Conservation (phyloP, 2,888 invertebrate genomes). For the Amitus sp. region DNA sequence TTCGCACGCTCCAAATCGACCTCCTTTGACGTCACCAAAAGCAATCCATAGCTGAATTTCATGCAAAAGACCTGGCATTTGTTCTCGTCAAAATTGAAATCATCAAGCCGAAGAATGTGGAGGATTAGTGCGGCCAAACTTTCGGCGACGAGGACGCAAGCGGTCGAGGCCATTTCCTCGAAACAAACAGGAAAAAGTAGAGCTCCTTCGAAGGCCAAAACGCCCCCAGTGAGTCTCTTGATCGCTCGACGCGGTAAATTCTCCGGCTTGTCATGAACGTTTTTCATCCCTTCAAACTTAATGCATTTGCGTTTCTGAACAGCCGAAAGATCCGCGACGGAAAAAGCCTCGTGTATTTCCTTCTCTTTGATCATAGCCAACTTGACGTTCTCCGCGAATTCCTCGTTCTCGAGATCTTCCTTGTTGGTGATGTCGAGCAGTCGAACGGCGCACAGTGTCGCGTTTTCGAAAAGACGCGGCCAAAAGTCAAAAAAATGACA, state of each 20-base stretch:
- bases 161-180: not conserved
- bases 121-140: not conserved
- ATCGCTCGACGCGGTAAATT: not conserved
- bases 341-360: too few relatives aligned
- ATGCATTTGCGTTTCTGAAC: too few relatives aligned
- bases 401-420: too few relatives aligned
- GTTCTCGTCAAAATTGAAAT: not conserved
- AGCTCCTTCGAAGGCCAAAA: not conserved
- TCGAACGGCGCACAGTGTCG: too few relatives aligned
- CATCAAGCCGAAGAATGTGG: not conserved
- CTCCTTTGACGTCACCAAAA: not conserved
- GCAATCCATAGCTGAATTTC: not conserved
- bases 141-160: not conserved
- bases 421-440: too few relatives aligned
- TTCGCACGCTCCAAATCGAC: too few relatives aligned
- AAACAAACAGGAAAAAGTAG: not conserved
- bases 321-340: too few relatives aligned
- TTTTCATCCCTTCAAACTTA: not conserved
- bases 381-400: too few relatives aligned
- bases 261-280: not conserved
- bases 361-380: too few relatives aligned
- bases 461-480: too few relatives aligned
- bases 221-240: not conserved
- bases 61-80: not conserved
- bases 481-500: too few relatives aligned